A percentile compares a stretch with the other conserved stretches of the same genome.
These are phyloP conservation scores for Caenorhabditis uteleia DNA, from an alignment of 2,888 invertebrate genomes.

Conservation along the genomic window DNA sequence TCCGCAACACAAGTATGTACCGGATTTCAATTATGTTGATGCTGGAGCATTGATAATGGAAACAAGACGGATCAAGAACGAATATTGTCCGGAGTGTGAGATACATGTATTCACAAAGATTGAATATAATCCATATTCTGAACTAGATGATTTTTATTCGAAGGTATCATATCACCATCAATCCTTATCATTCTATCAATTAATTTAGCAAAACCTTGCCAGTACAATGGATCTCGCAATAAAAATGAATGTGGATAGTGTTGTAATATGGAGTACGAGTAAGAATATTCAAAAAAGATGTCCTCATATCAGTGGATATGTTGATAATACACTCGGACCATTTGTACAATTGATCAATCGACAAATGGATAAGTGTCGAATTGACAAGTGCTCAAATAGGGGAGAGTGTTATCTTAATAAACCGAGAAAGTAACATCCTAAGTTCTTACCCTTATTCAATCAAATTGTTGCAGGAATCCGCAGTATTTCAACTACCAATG, in stretches of 20 bases:
- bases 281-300: slow-evolving; percentile 44
- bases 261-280: slow-evolving; percentile 56
- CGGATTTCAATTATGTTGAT: no score
- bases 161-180: no score
- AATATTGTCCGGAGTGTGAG: slow-evolving; percentile 23
- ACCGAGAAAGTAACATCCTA: neutral
- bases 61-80: slow-evolving; percentile 26
- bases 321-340: slow-evolving; percentile 40
- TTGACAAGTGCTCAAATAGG: slow-evolving; percentile 9
- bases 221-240: slow-evolving; percentile 50
- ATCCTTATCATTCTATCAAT: no score
- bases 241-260: slow-evolving; percentile 50
- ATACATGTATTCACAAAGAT: slow-evolving; percentile 58
- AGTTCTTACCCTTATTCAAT: neutral
- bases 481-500: slow-evolving; percentile 17
- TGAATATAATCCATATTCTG: slow-evolving; percentile 57
- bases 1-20: slow-evolving; percentile 4
- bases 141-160: slow-evolving; percentile 33
- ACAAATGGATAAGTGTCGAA: slow-evolving; percentile 24
- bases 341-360: slow-evolving; percentile 14
- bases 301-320: slow-evolving; percentile 29
- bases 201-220: slow-evolving; percentile 52
- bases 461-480: slow-evolving; percentile 17
- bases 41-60: no score
- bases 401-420: slow-evolving; percentile 30